These are phyloP conservation scores for Metopia argyrocephala DNA, from an alignment of 2,888 invertebrate genomes.

Conservation along the genomic window DNA sequence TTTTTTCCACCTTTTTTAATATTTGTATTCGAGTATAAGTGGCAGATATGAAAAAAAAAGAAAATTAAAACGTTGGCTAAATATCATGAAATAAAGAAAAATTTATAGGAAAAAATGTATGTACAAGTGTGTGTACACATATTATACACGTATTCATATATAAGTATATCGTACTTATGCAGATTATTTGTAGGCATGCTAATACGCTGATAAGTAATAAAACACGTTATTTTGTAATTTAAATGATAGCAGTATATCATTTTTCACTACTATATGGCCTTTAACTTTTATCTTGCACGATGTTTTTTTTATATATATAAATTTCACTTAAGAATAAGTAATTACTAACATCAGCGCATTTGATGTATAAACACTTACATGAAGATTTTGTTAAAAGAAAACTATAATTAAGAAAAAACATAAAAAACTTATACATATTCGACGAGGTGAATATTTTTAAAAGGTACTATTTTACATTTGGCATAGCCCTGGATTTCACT, in stretches of 20 bases:
- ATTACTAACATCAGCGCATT: too few relatives aligned
- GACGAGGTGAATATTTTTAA: too few relatives aligned
- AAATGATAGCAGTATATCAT: constrained; percentile 6
- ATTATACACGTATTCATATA: too few relatives aligned
- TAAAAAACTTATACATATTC: too few relatives aligned
- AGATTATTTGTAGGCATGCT: constrained; percentile 16
- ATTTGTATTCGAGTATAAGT: background rate
- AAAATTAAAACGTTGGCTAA: constrained; percentile 39
- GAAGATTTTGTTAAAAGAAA: too few relatives aligned
- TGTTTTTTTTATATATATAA: background rate
- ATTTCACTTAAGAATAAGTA: background rate
- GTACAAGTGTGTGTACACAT: background rate
- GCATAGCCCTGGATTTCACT: too few relatives aligned
- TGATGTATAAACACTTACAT: background rate
- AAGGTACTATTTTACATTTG: too few relatives aligned
- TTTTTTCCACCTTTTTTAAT: too few relatives aligned
- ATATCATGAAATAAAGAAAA: constrained; percentile 3
- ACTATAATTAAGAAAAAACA: too few relatives aligned
- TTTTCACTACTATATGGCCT: background rate
- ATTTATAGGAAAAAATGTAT: background rate
- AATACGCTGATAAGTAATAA: constrained; percentile 2
- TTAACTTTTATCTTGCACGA: background rate
- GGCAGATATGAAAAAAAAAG: background rate
- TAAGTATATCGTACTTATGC: too few relatives aligned
- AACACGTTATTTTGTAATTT: constrained; percentile 14